phyloP scores from a whole-genome alignment of 2,888 invertebrate species.

The Conchocele bisecta region DNA sequence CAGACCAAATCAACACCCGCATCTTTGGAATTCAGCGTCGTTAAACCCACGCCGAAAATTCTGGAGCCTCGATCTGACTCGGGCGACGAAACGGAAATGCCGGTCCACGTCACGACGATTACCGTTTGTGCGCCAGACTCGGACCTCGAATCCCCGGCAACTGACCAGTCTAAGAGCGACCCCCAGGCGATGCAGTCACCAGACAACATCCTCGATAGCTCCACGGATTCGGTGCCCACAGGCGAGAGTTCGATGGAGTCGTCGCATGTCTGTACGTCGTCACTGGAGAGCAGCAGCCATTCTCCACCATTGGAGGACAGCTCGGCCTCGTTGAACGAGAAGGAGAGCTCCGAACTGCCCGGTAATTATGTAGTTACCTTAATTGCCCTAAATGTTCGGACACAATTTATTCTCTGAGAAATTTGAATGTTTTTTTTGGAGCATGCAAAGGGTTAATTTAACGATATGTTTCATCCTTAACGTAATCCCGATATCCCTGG shows the following conservation, averaged over 20 bases:
- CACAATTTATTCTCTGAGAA: background rate
- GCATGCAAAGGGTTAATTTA: background rate
- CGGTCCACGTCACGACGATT: constrained; percentile 11
- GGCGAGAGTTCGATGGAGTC: constrained; percentile 60
- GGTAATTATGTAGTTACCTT: background rate
- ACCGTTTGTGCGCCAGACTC: constrained; percentile 29
- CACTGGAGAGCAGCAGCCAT: constrained; percentile 54
- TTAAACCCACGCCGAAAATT: constrained; percentile 53
- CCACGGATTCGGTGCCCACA: constrained; percentile 55
- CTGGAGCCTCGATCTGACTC: constrained; percentile 40
- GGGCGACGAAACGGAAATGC: background rate
- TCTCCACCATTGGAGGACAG: constrained; percentile 47
- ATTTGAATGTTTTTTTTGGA: background rate
- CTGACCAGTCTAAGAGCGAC: background rate
- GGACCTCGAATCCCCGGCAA: constrained; percentile 3
- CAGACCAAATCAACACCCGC: constrained; percentile 64
- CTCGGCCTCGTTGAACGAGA: background rate
- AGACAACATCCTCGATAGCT: constrained; percentile 43
- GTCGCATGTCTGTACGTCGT: constrained; percentile 57
- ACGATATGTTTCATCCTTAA: too few relatives aligned
- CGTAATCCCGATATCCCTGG: too few relatives aligned
- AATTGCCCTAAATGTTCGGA: background rate
- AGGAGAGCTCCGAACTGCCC: constrained; percentile 52
- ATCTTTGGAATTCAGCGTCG: constrained; percentile 63
- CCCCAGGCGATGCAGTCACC: constrained; percentile 4